phyloP scores from a whole-genome alignment of 2,797 vertebrate species.

The Trematomus bernacchii region DNA sequence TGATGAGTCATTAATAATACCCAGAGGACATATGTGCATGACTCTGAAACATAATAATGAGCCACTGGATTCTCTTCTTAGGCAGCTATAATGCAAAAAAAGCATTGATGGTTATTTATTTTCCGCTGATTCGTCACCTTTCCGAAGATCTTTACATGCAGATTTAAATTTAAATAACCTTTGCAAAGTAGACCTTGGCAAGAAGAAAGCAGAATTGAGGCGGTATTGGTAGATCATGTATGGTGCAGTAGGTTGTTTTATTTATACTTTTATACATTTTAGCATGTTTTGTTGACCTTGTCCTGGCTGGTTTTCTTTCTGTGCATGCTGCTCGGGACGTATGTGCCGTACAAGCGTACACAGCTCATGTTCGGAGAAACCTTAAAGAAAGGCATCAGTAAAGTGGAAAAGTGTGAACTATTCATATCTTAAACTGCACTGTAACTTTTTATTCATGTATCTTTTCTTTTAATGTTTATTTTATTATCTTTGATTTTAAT shows the following conservation, averaged over 20 bases:
- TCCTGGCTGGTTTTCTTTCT: no score
- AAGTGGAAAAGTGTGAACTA: no score
- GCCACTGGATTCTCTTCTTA: conserved; percentile 14
- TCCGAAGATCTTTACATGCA: conserved; percentile 7
- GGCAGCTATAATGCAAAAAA: not conserved
- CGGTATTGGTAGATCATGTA: not conserved
- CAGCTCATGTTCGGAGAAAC: no score
- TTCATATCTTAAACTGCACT: no score
- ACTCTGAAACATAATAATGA: conserved; percentile 20
- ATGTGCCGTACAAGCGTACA: no score
- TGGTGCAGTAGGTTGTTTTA: not conserved
- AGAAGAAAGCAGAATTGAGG: not conserved
- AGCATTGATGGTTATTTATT: conserved; percentile 12
- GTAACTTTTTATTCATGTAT: no score
- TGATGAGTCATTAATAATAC: conserved; percentile 46
- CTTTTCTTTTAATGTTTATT: no score
- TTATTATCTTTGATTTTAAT: no score
- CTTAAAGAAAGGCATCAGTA: no score
- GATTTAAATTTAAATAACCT: not conserved
- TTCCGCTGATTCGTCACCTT: not conserved
- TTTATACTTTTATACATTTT: not conserved
- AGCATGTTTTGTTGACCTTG: not conserved
- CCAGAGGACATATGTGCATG: conserved; percentile 6
- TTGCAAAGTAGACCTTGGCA: not conserved
- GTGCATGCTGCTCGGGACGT: no score